Percentiles rank a stretch among this genome's conserved stretches.
These are phyloP conservation scores for Ficedula albicollis DNA, from an alignment of 2,797 vertebrate species.

Conservation along the genomic window DNA sequence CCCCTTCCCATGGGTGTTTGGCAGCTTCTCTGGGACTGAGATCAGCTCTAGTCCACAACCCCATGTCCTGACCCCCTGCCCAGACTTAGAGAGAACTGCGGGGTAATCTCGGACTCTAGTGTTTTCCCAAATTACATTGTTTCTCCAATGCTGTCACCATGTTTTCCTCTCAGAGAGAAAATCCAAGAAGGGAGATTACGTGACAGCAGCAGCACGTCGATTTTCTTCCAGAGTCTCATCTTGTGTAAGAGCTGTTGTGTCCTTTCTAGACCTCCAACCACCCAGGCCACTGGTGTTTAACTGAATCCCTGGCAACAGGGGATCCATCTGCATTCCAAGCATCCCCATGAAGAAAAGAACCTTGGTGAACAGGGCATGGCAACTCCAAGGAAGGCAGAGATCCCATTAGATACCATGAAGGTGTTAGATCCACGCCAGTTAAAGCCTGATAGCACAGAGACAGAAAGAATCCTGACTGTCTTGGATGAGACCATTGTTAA, in stretches of 20 bases:
- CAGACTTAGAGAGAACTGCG: not conserved
- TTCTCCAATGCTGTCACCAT: not conserved
- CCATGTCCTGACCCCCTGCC: not conserved
- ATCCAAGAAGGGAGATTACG: not conserved
- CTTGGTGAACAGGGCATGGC: not conserved
- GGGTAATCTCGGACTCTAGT: rapidly evolving
- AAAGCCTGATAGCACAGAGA: constrained; percentile 66
- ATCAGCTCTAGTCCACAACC: rapidly evolving
- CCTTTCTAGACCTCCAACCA: not conserved
- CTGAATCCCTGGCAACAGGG: not conserved
- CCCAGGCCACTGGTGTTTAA: not conserved
- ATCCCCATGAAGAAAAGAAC: not conserved
- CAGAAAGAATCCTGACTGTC: constrained; percentile 76
- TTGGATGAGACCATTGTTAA: constrained; percentile 81
- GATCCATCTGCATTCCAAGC: not conserved
- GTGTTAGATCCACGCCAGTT: not conserved
- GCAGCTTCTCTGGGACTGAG: not conserved
- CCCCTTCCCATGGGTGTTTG: not conserved
- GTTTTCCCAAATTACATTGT: rapidly evolving
- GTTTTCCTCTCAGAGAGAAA: not conserved
- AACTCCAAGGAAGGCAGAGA: not conserved
- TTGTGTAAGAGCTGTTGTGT: not conserved
- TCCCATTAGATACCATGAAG: not conserved
- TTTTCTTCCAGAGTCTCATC: not conserved
- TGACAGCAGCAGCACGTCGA: not conserved